Evolutionary conservation across 2,797 vertebrate genomes (phyloP).

Genomic region (Pagetopsis macropterus): DNA sequence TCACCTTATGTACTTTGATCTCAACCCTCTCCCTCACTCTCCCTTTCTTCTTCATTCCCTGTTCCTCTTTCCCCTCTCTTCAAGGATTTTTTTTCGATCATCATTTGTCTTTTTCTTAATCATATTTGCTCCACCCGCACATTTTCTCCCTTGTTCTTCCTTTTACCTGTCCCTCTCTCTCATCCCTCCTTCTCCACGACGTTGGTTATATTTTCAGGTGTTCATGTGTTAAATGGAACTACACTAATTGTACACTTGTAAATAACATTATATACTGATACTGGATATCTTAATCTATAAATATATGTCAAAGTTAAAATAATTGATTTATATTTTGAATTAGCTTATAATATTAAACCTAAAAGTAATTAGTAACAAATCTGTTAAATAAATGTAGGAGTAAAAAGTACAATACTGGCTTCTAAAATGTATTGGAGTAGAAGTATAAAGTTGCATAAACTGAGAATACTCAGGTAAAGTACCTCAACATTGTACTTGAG

Average conservation of each 20-base stretch:
- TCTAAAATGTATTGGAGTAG: too few species aligned
- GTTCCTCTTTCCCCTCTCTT: neutral
- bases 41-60: neutral
- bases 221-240: neutral
- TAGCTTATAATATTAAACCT: too few species aligned
- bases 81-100: neutral
- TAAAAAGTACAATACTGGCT: too few species aligned
- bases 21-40: neutral
- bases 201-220: neutral
- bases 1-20: constrained; percentile 35
- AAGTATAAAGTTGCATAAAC: too few species aligned
- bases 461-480: too few species aligned
- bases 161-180: constrained; percentile 27
- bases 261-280: too few species aligned
- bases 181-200: neutral
- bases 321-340: too few species aligned
- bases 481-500: too few species aligned
- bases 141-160: neutral
- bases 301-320: too few species aligned
- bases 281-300: too few species aligned
- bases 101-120: neutral
- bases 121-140: neutral
- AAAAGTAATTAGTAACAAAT: too few species aligned
- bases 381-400: too few species aligned
- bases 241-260: neutral